These are phyloP conservation scores for Drosophila yakuba DNA, from an alignment of 1,140 invertebrate species.

Conservation along the genomic window DNA sequence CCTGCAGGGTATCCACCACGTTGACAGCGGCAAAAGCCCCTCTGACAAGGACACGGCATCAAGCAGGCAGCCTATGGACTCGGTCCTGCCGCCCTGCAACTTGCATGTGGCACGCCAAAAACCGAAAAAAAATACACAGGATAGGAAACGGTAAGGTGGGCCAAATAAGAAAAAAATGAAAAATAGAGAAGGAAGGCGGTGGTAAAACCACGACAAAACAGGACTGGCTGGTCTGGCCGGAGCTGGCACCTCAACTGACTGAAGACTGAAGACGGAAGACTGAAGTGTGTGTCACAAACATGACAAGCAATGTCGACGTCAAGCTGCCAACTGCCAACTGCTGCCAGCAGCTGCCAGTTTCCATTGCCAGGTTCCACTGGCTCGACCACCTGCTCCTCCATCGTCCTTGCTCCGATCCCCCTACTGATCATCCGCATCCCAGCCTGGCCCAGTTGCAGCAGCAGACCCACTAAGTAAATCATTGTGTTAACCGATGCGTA, in stretches of 20 bases:
- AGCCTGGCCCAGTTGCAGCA: slow-evolving; percentile 23
- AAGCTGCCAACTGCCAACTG: slow-evolving; percentile 51
- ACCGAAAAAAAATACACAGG: slow-evolving; percentile 1
- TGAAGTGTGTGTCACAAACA: slow-evolving; percentile 82
- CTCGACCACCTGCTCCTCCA: slow-evolving; percentile 6
- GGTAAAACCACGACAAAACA: slow-evolving; percentile 45
- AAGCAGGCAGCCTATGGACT: slow-evolving; percentile 43
- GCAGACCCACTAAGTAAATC: slow-evolving; percentile 69
- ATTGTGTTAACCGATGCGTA: slow-evolving; percentile 64
- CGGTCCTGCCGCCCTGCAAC: slow-evolving; percentile 16
- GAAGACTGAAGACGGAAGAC: slow-evolving; percentile 59
- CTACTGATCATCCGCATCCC: slow-evolving; percentile 13
- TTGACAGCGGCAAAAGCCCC: slow-evolving; percentile 55
- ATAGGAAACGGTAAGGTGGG: too few relatives aligned
- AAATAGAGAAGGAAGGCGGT: slow-evolving; percentile 8
- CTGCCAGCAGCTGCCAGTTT: slow-evolving; percentile 43
- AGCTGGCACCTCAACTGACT: slow-evolving; percentile 40
- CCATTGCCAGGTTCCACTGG: slow-evolving; percentile 26
- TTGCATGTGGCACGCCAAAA: slow-evolving; percentile 64
- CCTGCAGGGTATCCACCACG: slow-evolving; percentile 34
- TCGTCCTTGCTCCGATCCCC: slow-evolving; percentile 5
- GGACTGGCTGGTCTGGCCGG: slow-evolving; percentile 26
- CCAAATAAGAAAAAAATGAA: slow-evolving; percentile 13
- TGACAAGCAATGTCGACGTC: slow-evolving; percentile 74
- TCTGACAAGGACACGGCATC: slow-evolving; percentile 72